Conservation (phyloP, 2,888 invertebrate species). For the Oxyscelio sp. region DNA sequence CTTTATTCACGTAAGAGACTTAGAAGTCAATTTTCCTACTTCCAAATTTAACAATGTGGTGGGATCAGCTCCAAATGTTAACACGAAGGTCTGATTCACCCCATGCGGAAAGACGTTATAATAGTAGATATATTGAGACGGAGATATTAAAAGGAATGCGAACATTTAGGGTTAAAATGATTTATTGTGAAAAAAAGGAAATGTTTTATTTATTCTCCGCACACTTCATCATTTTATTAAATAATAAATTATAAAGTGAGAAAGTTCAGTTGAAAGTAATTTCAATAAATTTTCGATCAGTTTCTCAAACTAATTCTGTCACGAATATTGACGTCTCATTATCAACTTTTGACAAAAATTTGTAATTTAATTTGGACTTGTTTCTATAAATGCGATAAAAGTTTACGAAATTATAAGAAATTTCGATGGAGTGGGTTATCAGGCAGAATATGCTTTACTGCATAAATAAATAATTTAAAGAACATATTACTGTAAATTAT, state of each 20-base stretch:
- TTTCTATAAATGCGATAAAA: neutral
- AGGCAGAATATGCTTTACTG: neutral
- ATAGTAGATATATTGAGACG: too few species aligned
- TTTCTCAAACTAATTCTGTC: neutral
- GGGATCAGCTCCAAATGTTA: too few species aligned
- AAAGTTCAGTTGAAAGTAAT: neutral
- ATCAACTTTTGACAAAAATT: neutral
- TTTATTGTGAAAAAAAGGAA: conserved; percentile 35
- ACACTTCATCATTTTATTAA: neutral
- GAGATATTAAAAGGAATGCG: conserved; percentile 62
- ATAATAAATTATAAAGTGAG: neutral
- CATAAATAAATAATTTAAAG: conserved; percentile 27
- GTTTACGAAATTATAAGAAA: neutral
- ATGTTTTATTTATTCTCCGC: conserved; percentile 34
- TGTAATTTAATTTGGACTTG: neutral
- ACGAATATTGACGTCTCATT: neutral
- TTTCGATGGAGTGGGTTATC: neutral
- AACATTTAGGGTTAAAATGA: conserved; percentile 63
- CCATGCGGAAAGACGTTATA: too few species aligned
- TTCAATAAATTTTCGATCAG: neutral
- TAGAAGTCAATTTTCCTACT: too few species aligned
- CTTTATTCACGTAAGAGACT: too few species aligned
- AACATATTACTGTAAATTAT: conserved; percentile 34
- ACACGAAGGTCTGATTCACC: too few species aligned
- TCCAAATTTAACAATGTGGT: too few species aligned